Evolutionary conservation across 2,113 vertebrate genomes (phyloP), one percentile per base, ranked within the genome.

Genomic region (Sturnira hondurensis): DNA sequence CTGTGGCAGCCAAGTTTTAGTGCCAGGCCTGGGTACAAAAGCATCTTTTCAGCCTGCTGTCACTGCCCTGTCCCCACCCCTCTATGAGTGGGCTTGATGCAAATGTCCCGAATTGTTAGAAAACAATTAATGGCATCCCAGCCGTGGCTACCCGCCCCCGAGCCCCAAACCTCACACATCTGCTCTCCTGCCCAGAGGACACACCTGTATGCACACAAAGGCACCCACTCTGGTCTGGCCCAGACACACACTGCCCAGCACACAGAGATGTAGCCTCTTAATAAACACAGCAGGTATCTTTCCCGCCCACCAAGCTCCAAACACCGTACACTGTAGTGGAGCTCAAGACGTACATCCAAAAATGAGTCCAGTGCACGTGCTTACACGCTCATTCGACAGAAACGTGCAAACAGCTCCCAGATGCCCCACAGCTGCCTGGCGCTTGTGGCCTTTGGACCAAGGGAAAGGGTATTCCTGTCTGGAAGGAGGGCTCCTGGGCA

Each of bases 401-500:
- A 63, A 56, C 9, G 47, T 20, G 56, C 56, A 73, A 50, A 71
- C 28, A 36, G 36, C 78, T 82, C 84, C 84, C 90, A 82, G 73
- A 41, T 33, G 83, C 54, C 28, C 47, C 82, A 19, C 6, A 56
- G 76, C 81, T 56, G 36, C 80, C 80, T 50, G 95, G 77, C 67
- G 54, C 78, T 61, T 54, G 83, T 68, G 82, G 86, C 83, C 74
- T 89, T 63, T 80, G 77, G 95, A 92, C 92, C 93, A 43, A 74
- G 93, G 94, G 17, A 88, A 81, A 68, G 82, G 92, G 86, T 78
- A 33, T 73, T 82, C 54, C 86, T 77, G 20, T 81, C 93, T 50
- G 84, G 85, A 96, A 95, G 86, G 91, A 96, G 74, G 85, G 82
- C 58, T 88, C 89, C 93, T 92, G 93, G 74, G 94, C 89, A 67